Evolutionary conservation across 2,113 vertebrate species (phyloP).

Genomic region (Petrocephalus zakoni): DNA sequence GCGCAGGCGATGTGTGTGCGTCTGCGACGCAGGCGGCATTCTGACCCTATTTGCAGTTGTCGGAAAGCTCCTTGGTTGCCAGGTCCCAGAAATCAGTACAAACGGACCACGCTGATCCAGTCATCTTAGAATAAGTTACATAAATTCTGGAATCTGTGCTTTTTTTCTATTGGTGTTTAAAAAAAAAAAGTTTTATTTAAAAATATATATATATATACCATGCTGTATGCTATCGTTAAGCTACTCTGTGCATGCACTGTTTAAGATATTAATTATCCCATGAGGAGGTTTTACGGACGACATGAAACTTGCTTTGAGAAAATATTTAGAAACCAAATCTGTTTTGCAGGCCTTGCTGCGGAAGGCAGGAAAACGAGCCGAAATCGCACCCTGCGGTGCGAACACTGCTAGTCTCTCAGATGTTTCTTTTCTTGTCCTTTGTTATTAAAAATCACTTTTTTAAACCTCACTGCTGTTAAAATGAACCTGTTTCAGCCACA

Average conservation of each 20-base stretch:
- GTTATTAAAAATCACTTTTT: constrained; percentile 1
- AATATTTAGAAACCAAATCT: not conserved
- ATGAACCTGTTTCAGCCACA: not conserved
- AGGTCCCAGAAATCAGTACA: not conserved
- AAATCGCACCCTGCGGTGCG: not conserved
- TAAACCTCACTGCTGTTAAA: not conserved
- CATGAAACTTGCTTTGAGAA: not conserved
- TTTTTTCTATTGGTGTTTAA: not conserved
- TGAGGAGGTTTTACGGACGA: not conserved
- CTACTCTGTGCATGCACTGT: not conserved
- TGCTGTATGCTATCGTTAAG: not conserved
- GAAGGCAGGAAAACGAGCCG: not conserved
- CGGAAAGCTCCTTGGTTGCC: not conserved
- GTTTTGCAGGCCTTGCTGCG: not conserved
- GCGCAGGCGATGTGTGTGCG: constrained; percentile 42
- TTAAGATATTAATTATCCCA: not conserved
- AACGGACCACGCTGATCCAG: not conserved
- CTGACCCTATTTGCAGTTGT: not conserved
- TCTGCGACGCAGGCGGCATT: too few species aligned
- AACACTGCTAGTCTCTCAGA: not conserved
- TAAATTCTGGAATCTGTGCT: not conserved
- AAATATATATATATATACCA: too few species aligned
- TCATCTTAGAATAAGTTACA: not conserved
- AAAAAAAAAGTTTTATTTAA: not conserved
- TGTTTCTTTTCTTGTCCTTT: not conserved